Conservation (phyloP, 1,140 invertebrate genomes). For the Leptopilina clavipes region DNA sequence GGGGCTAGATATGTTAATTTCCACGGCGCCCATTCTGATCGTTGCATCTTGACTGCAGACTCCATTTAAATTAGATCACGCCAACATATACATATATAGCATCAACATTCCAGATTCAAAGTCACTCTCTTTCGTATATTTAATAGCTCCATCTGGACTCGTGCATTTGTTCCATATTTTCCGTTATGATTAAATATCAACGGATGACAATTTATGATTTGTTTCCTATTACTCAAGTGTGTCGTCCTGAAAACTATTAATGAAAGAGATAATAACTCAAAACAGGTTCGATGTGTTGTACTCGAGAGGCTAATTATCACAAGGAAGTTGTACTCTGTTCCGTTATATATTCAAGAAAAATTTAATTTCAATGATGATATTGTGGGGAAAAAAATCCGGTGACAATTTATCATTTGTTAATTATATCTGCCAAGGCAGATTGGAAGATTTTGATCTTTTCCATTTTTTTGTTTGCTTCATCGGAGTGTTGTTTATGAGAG, state of each 20-base stretch:
- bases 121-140: slow-evolving; percentile 43
- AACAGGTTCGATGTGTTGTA: background rate
- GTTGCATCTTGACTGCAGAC: slow-evolving; percentile 61
- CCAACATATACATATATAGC: slow-evolving; percentile 38
- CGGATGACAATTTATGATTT: background rate
- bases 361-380: background rate
- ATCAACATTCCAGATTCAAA: slow-evolving; percentile 6
- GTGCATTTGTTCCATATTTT: background rate
- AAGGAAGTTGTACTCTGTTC: background rate
- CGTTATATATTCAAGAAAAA: slow-evolving; percentile 7
- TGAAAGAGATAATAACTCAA: background rate
- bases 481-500: too few species aligned
- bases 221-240: background rate
- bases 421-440: too few species aligned
- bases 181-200: background rate
- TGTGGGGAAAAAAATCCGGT: too few species aligned
- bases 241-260: background rate
- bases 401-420: too few species aligned
- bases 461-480: too few species aligned
- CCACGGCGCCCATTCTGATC: slow-evolving; percentile 59
- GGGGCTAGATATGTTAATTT: slow-evolving; percentile 70
- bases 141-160: slow-evolving; percentile 59
- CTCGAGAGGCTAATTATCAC: background rate
- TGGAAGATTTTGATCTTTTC: too few species aligned
- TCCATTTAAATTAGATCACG: slow-evolving; percentile 70